Base-by-base conservation (phyloP, 1,140 invertebrate species). In the Schmidtea mediterranea region DNA sequence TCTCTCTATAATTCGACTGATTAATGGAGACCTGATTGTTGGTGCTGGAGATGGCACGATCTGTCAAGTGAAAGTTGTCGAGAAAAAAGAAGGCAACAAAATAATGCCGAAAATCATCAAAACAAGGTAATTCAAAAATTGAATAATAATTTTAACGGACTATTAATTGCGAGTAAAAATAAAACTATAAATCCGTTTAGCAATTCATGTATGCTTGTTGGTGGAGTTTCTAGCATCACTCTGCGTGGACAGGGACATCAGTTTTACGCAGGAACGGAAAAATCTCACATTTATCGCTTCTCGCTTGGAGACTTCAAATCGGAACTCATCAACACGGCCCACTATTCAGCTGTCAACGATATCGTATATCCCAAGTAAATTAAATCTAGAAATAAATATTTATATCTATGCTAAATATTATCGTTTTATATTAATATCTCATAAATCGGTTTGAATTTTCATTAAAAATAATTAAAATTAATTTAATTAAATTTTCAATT, bases 31-130 rank as follows among this genome's bases (percentile, higher is more conserved):
- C 22, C 21, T 39, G 1, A 51, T 23, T 36, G 72, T 82, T 40
- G 83, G 82, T 1, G 73, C 76, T 21, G 82, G 82, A 0, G 75
- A 82, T 63, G 82, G 82, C 5, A 75, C 73, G 0, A 59, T 87
- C 21, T 56, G 41, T 46, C 41, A 51, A n/a, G 24, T 51, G 18
- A 56, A 53, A 36, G 53, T 19, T 18, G 43, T 21, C 38, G 43
- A 38, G 8, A 45, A 41, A 16, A 55, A 52, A 43, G 12, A 41
- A 16, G 12, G 21, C 12, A 54, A 45, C 43, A 49, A 49, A 40
- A 50, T 51, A 46, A 21, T 40, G 43, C 43, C 50, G 47, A 36
- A 46, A 39, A 48, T 52, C 43, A 32, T 16, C n/a, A 41, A 23
- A 22, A 22, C 46, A 9, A 3, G 22, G 15, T 49, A 16, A 32